Evolutionary conservation across 1,140 invertebrate species (phyloP).

Genomic region (Neodiprion fabricii): DNA sequence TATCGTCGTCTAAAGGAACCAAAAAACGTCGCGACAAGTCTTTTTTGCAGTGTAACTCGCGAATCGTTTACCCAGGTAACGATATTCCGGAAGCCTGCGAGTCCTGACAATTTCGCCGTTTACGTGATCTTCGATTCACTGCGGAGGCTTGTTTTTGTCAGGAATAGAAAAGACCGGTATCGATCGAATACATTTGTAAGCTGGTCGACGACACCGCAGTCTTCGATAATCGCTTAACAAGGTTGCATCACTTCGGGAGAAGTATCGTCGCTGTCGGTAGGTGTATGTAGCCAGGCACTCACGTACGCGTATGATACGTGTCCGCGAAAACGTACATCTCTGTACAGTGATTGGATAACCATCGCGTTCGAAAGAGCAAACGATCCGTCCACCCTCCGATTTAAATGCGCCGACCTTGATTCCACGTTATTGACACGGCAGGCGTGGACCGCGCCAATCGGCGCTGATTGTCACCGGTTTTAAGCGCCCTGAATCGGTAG

Average conservation of each 20-base stretch:
- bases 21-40: no score
- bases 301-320: not conserved
- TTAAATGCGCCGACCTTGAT: not conserved
- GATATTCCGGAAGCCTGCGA: no score
- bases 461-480: not conserved
- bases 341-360: not conserved
- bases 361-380: not conserved
- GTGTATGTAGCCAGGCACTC: not conserved
- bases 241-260: not conserved
- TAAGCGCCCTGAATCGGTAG: not conserved
- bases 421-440: not conserved
- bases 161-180: not conserved
- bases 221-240: not conserved
- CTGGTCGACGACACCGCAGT: not conserved
- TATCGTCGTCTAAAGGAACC: no score
- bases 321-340: not conserved
- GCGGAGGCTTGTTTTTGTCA: not conserved
- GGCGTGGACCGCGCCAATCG: not conserved
- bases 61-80: no score
- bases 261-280: not conserved
- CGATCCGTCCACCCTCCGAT: not conserved
- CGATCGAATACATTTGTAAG: not conserved
- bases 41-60: no score
- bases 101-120: no score
- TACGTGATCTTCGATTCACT: not conserved